Evolutionary conservation across 2,888 invertebrate species (phyloP).

Genomic region (Mayetiola destructor): DNA sequence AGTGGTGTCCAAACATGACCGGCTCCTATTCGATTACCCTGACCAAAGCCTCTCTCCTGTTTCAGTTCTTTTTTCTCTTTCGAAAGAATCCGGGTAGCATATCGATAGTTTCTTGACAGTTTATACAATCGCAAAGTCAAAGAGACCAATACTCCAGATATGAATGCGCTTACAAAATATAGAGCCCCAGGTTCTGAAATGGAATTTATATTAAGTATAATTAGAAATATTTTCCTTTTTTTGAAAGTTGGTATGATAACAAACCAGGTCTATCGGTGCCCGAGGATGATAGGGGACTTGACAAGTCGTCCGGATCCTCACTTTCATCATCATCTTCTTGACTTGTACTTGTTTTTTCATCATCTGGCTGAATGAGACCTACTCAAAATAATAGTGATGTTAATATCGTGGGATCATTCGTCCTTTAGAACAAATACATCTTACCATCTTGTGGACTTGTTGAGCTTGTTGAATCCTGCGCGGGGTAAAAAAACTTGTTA

Average conservation of each 20-base stretch:
- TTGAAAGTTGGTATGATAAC: background rate
- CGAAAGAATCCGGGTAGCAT: slow-evolving; percentile 76
- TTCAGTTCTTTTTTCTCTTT: slow-evolving; percentile 80
- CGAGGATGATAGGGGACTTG: slow-evolving; percentile 3
- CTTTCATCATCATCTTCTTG: slow-evolving; percentile 8
- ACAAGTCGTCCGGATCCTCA: slow-evolving; percentile 5
- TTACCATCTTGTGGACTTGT: background rate
- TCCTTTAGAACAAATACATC: background rate
- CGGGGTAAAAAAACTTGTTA: background rate
- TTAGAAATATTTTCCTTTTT: background rate
- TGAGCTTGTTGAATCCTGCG: background rate
- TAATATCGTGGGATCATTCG: background rate
- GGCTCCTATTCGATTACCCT: slow-evolving; percentile 46
- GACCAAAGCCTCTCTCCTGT: slow-evolving; percentile 58
- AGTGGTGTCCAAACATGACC: slow-evolving; percentile 42
- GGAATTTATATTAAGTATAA: background rate
- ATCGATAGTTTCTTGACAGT: slow-evolving; percentile 86
- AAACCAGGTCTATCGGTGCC: slow-evolving; percentile 2
- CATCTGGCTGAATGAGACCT: slow-evolving; percentile 16
- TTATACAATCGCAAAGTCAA: slow-evolving; percentile 69
- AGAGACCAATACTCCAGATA: slow-evolving; percentile 48
- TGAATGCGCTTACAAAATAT: slow-evolving; percentile 16
- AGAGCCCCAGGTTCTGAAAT: background rate
- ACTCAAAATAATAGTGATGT: too few species aligned
- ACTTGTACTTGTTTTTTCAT: slow-evolving; percentile 18